Evolutionary conservation across 2,113 vertebrate genomes (phyloP), one percentile per base, ranked within the genome.

Genomic region (Cyphomyrus discorhynchus): DNA sequence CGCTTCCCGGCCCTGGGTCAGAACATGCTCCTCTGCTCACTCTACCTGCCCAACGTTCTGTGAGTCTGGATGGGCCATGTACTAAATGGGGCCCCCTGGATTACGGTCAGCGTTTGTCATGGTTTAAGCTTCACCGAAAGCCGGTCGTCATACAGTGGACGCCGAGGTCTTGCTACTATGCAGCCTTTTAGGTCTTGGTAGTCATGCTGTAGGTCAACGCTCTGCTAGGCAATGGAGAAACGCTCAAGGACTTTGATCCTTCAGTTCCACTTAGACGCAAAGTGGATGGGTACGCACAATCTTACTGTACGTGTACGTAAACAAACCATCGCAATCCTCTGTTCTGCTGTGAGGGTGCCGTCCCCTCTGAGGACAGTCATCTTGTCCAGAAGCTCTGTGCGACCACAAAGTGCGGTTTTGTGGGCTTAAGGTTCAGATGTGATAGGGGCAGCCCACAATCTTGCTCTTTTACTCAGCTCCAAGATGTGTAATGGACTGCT

Each of bases 1-100:
- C 96, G 96, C 82, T 97, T 99, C 92, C 98, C 98, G 0, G 95
- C 96, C 56, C 96, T 98, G 90, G 98, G 98, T 47, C 98, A 98
- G 91, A 99, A 99, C 94, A 96, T 98, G 95, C 95, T 98, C 92
- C 96, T 99, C 49, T 98, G 97, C 80, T 99, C 98, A 13, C 95
- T 99, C 84, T 99, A 99, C 93, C 95, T 99, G 89, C 97, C 98
- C 90, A 95, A 94, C 35, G 88, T 94, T 46, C 80, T 91, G 49
- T 96, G 96, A 92, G 8, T 9, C 15, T 45, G 42, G 15, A 4
- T 52, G 19, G 7, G 2, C n/a, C 85, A 21, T 17, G 53, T 42
- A 3, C 21, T 56, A 35, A 2, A 50, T 5, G 11, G 45, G 46
- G 1, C 5, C 3, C 10, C 56, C 7, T 42, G 39, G 31, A 5